Base-by-base conservation (phyloP, 2,113 vertebrate genomes). In the Podarcis raffonei region DNA sequence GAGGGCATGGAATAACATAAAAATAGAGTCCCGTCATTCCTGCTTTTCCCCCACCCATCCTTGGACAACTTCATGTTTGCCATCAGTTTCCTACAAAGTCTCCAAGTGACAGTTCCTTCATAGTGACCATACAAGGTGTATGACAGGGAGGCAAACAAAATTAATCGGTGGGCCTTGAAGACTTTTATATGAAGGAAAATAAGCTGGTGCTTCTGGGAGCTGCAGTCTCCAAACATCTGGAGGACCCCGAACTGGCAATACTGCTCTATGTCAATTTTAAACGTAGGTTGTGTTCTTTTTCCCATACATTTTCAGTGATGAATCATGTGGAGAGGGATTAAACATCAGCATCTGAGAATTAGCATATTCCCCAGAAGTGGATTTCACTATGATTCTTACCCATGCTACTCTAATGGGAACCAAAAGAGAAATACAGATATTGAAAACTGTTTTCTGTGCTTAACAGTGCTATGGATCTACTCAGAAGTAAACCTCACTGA, bases 71-170 rank as follows among this genome's bases (percentile, higher is more conserved):
- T 48, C 11, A 53, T 97, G 97, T 97, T 96, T 94, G 96, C 96
- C 98, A 98, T 99, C 98, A 97, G 98, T 99, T 98, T 98, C 95
- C 95, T 95, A 96, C 97, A 97, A 98, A 97, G 97, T 93, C 96
- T 97, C 94, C 95, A 94, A 97, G 97, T 95, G 97, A 98, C 98
- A 98, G 97, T 96, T 96, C 94, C 95, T 93, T 98, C 97, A 98
- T 97, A 98, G 97, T 98, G 97, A 97, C 98, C 98, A 98, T 98
- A 98, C 92, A 93, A 97, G 96, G 95, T 96, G 93, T 96, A 94
- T 95, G 94, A 95, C 94, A 85, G 88, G 80, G 89, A 78, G 89
- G 93, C 95, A 94, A 96, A 94, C 88, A 94, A 87, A 84, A 95
- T 85, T 75, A 92, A 90, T 95, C 90, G 95, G 88, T 18, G 37